Evolutionary conservation across 2,797 vertebrate genomes (phyloP).

Genomic region (Parauchenoglanis punctatus): DNA sequence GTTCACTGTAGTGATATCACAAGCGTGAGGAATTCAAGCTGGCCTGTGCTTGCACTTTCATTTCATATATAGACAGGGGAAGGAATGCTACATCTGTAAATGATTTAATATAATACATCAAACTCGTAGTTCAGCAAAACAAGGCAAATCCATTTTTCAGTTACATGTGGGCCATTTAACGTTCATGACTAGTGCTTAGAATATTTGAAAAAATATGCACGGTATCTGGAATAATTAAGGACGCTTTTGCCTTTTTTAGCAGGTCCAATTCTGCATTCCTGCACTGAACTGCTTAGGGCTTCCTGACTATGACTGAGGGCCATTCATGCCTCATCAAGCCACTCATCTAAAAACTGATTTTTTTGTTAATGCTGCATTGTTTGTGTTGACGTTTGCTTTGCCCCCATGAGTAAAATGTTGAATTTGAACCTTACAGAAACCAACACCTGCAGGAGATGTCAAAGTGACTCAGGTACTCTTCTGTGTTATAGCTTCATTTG

Average conservation of each 20-base stretch:
- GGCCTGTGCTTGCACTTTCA: background rate
- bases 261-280: background rate
- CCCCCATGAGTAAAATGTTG: slow-evolving; percentile 78
- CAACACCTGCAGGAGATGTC: slow-evolving; percentile 88
- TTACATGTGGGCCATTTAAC: background rate
- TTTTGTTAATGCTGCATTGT: slow-evolving; percentile 64
- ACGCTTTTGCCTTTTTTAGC: background rate
- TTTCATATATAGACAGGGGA: background rate
- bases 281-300: slow-evolving; percentile 39
- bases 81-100: background rate
- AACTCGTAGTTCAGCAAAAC: background rate
- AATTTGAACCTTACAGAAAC: slow-evolving; percentile 89
- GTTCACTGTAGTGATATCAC: background rate
- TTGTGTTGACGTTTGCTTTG: slow-evolving; percentile 69
- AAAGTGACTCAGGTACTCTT: slow-evolving; percentile 87
- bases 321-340: slow-evolving; percentile 25
- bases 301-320: slow-evolving; percentile 46
- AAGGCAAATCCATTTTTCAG: background rate
- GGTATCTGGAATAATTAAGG: background rate
- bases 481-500: slow-evolving; percentile 81
- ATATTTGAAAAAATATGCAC: background rate
- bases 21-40: background rate
- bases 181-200: background rate
- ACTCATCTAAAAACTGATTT: slow-evolving; percentile 47
- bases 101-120: slow-evolving; percentile 1